Percentiles rank a stretch among this genome's conserved stretches.
These are phyloP conservation scores for Notoglanidium macrostoma DNA, from an alignment of 2,797 vertebrate genomes.

Conservation along the genomic window DNA sequence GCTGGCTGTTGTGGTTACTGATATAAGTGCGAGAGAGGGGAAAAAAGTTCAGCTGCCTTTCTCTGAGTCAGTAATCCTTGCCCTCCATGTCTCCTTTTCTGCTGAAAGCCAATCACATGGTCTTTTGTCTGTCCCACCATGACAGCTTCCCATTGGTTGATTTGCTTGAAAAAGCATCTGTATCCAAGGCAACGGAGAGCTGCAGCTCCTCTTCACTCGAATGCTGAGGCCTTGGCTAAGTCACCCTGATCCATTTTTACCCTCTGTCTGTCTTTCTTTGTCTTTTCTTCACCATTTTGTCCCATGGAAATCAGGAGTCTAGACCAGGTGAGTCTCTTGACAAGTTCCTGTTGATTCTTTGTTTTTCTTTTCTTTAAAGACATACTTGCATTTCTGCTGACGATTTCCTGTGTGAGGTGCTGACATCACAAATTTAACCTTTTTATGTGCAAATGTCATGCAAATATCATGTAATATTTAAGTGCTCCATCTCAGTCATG, in stretches of 20 bases:
- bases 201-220: slow-evolving; percentile 56
- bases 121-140: slow-evolving; percentile 53
- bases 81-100: slow-evolving; percentile 46
- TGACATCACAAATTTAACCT: background rate
- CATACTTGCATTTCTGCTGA: background rate
- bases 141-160: slow-evolving; percentile 53
- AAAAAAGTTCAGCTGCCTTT: slow-evolving; percentile 30
- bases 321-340: slow-evolving; percentile 49
- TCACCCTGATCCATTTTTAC: slow-evolving; percentile 52
- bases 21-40: background rate
- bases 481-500: no score
- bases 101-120: slow-evolving; percentile 57
- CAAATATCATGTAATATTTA: background rate
- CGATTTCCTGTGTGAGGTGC: background rate
- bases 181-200: slow-evolving; percentile 55
- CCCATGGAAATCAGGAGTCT: background rate
- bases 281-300: slow-evolving; percentile 21
- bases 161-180: slow-evolving; percentile 60
- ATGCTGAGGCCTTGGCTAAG: slow-evolving; percentile 55
- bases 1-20: background rate
- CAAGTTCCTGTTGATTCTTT: slow-evolving; percentile 5
- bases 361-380: background rate
- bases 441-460: background rate
- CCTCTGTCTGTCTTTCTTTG: slow-evolving; percentile 36
- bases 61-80: slow-evolving; percentile 36